Conservation (phyloP, 2,113 vertebrate species). For the Henicopernis longicauda region DNA sequence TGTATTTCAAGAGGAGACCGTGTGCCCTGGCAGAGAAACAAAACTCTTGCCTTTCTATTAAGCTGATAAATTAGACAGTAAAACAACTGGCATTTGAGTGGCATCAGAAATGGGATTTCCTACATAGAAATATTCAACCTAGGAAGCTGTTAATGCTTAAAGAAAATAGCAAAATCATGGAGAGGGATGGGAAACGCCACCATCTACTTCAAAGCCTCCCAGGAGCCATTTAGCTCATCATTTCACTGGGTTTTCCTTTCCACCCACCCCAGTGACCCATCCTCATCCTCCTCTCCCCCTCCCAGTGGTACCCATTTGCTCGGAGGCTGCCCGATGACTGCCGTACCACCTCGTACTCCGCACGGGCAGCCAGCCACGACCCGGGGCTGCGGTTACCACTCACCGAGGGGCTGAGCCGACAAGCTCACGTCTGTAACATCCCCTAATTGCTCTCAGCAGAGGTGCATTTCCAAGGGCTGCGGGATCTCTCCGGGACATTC, state of each 20-base stretch:
- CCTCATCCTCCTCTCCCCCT: not conserved
- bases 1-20: not conserved
- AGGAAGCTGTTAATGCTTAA: not conserved
- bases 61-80: not conserved
- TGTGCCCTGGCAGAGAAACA: not conserved
- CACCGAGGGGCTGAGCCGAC: not conserved
- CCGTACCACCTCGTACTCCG: accelerated
- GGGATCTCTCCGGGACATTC: not conserved
- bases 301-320: accelerated
- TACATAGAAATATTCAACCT: accelerated
- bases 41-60: not conserved
- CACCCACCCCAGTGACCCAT: not conserved
- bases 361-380: not conserved
- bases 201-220: not conserved
- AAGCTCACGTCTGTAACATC: not conserved
- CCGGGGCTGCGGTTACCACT: not conserved
- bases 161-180: not conserved
- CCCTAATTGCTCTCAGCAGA: not conserved
- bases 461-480: not conserved
- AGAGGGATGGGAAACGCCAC: not conserved
- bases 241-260: not conserved
- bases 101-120: not conserved
- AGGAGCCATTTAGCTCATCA: accelerated
- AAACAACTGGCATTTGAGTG: not conserved
- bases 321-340: accelerated